Conservation (phyloP, 2,797 vertebrate species). For the Dryobates pubescens region DNA sequence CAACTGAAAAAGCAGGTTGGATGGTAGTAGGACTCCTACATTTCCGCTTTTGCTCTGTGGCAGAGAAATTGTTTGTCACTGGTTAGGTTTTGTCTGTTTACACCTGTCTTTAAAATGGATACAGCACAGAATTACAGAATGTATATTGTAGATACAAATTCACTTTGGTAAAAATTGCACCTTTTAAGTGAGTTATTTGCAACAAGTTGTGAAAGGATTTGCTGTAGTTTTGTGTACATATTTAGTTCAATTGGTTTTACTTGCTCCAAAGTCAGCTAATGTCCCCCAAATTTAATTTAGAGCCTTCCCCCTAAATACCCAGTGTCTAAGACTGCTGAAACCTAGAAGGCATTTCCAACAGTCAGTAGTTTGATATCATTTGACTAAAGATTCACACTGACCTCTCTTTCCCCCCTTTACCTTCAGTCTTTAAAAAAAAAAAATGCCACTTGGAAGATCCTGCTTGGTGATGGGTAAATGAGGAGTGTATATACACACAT, state of each 20-base stretch:
- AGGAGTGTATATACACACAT: background rate
- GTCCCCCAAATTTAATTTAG: background rate
- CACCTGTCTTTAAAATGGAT: background rate
- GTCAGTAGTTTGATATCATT: background rate
- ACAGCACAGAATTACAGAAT: background rate
- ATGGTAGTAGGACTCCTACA: background rate
- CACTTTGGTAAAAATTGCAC: background rate
- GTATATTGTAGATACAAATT: background rate
- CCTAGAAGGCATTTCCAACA: background rate
- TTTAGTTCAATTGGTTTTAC: background rate
- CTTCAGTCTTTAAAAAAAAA: background rate
- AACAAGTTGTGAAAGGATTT: background rate
- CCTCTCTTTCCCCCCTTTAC: background rate
- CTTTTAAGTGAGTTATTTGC: background rate
- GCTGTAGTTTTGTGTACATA: background rate
- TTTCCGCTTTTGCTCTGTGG: background rate
- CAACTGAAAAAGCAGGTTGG: background rate
- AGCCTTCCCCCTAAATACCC: background rate
- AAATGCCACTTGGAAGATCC: background rate
- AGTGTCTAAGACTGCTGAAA: background rate
- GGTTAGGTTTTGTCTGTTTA: background rate
- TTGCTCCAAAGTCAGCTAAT: background rate
- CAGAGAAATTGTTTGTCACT: background rate
- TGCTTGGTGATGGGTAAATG: background rate
- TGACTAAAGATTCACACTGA: background rate